phyloP scores from a whole-genome alignment of 2,113 vertebrate species.

The Oreocharis arfaki region DNA sequence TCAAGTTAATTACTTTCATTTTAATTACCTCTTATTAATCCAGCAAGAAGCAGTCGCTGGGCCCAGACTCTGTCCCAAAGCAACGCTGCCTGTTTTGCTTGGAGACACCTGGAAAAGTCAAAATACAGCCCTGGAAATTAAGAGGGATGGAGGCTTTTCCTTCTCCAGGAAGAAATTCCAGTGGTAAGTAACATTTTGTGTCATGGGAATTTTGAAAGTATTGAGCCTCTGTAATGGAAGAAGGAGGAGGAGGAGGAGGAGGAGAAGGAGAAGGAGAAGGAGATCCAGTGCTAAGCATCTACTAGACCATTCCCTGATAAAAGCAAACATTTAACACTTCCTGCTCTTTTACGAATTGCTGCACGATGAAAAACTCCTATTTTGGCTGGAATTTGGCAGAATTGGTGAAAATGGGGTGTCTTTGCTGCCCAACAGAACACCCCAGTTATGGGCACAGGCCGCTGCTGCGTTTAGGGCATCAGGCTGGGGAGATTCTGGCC shows the following conservation, averaged over 20 bases:
- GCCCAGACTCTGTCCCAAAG: neutral
- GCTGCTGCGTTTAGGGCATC: rapidly evolving
- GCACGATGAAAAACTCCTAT: rapidly evolving
- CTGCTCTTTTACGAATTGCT: rapidly evolving
- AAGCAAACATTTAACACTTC: neutral
- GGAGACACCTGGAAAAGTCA: neutral
- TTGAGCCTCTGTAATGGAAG: neutral
- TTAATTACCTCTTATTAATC: neutral
- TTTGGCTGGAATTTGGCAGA: neutral
- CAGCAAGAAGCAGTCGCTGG: neutral
- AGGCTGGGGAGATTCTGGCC: neutral
- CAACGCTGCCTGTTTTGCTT: rapidly evolving
- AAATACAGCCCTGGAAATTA: neutral
- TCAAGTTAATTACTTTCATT: neutral
- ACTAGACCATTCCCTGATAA: no score
- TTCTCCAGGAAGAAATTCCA: neutral
- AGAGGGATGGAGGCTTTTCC: neutral
- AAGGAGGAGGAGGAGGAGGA: rapidly evolving
- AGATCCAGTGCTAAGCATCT: neutral
- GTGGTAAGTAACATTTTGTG: neutral
- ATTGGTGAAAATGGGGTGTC: rapidly evolving
- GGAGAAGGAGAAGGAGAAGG: rapidly evolving
- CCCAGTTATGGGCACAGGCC: rapidly evolving
- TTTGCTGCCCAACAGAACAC: neutral
- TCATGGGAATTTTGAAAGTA: neutral